Evolutionary conservation across 2,797 vertebrate species (phyloP), one percentile per base, ranked within the genome.

Genomic region (Neopelma chrysocephalum): DNA sequence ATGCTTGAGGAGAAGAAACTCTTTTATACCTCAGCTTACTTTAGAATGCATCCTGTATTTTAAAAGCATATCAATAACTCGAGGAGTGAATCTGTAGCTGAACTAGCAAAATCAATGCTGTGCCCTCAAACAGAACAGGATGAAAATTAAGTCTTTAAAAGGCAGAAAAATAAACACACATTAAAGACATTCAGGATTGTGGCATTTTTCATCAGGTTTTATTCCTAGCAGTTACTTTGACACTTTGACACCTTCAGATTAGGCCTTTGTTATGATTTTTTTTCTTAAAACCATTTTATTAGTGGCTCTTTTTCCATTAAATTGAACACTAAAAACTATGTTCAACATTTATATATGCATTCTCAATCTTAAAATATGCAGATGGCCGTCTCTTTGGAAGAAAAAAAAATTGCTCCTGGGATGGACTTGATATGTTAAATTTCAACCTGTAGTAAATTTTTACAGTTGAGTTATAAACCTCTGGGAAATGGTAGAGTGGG

Each of bases 371-470:
- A 54, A 82, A 78, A 62, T 22, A 32, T 42, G 34, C 17, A 77
- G 65, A 51, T 89, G 56, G 5, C 25, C 48, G 12, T 86, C 21
- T 90, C 27, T 10, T 42, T 79, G 32, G 19, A 38, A 79, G 64
- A 51, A 43, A 68, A 40, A 64, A 12, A 62, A 71, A 57, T 32
- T 73, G 17, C 64, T 91, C 34, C 38, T 91, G 56, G 45, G 43
- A 47, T 89, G 79, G 47, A 86, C 75, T 70, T 90, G 61, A 82
- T 92, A 82, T 0, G 13, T 87, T 89, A 90, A 88, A 92, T 87
- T 95, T 93, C 79, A 90, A 60, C 71, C 78, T 92, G 62, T 84
- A 90, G 77, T 92, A 89, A 80, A 89, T 95, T 96, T 95, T 88
- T 93, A 91, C 72, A 88, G 76, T 75, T 73, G 57, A 71, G 29